Evolutionary conservation across 1,140 invertebrate species (phyloP).

Genomic region (Nomia melanderi): DNA sequence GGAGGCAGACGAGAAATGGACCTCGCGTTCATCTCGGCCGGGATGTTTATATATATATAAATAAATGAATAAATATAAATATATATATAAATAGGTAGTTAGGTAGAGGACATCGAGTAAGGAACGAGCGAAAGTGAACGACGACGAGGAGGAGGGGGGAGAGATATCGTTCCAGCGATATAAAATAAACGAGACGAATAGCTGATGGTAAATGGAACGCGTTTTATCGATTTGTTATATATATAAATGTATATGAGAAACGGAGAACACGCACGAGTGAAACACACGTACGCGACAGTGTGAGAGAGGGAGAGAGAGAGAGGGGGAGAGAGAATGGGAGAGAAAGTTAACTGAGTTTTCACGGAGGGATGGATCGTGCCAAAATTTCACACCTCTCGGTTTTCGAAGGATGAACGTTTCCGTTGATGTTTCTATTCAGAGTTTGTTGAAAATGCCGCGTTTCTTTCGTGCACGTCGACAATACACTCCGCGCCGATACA

Average conservation of each 20-base stretch:
- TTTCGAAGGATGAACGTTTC: slow-evolving; percentile 54
- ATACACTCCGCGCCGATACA: slow-evolving; percentile 49
- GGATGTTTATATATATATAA: slow-evolving; percentile 76
- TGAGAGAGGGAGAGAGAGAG: slow-evolving; percentile 55
- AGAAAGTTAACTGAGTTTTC: slow-evolving; percentile 62
- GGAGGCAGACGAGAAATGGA: slow-evolving; percentile 50
- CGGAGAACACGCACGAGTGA: slow-evolving; percentile 49
- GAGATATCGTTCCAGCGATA: slow-evolving; percentile 11
- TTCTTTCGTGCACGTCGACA: slow-evolving; percentile 57
- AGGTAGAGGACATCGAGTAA: slow-evolving; percentile 49
- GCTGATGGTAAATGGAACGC: slow-evolving; percentile 5
- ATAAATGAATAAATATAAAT: slow-evolving; percentile 70
- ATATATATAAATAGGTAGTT: slow-evolving; percentile 61
- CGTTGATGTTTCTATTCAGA: slow-evolving; percentile 58
- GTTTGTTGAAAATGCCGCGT: slow-evolving; percentile 45
- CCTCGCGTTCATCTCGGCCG: slow-evolving; percentile 72
- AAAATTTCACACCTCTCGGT: slow-evolving; percentile 73
- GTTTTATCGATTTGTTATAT: slow-evolving; percentile 73
- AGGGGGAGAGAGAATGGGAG: slow-evolving; percentile 48
- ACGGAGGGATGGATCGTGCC: slow-evolving; percentile 72
- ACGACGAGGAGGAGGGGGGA: no score
- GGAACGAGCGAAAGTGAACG: slow-evolving; percentile 35
- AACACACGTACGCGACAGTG: slow-evolving; percentile 65
- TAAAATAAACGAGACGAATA: slow-evolving; percentile 11
- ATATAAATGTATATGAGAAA: slow-evolving; percentile 37